Percentiles rank a stretch among this genome's conserved stretches.
These are phyloP conservation scores for Lepisosteus oculatus DNA, from an alignment of 2,113 vertebrate genomes.

Conservation along the genomic window DNA sequence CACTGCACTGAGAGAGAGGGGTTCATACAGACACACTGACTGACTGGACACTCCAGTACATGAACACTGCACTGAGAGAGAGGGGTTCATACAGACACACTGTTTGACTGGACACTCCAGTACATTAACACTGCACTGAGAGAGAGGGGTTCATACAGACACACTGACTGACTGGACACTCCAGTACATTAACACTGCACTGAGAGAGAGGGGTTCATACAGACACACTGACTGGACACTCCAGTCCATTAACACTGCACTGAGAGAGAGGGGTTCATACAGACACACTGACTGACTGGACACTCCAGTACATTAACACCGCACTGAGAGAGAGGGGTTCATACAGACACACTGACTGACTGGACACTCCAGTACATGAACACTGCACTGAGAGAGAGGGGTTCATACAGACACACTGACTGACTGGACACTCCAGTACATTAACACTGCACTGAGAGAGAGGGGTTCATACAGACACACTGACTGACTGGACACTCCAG, in stretches of 20 bases:
- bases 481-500: neutral
- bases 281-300: neutral
- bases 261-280: conserved; percentile 20
- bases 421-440: too few species aligned
- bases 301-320: neutral
- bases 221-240: neutral
- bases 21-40: conserved; percentile 28
- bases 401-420: neutral
- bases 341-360: neutral
- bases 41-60: neutral
- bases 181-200: neutral
- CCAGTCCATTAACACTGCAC: neutral
- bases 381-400: neutral
- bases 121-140: neutral
- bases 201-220: neutral
- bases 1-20: neutral
- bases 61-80: neutral
- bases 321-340: neutral
- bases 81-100: too few species aligned
- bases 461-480: neutral
- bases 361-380: neutral
- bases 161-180: too few species aligned
- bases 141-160: neutral
- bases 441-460: neutral
- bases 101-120: neutral